Percentiles rank a stretch among this genome's conserved stretches.
Conservation (phyloP, 92 coral and sea anemone species). For the Paragorgia papillata region DNA sequence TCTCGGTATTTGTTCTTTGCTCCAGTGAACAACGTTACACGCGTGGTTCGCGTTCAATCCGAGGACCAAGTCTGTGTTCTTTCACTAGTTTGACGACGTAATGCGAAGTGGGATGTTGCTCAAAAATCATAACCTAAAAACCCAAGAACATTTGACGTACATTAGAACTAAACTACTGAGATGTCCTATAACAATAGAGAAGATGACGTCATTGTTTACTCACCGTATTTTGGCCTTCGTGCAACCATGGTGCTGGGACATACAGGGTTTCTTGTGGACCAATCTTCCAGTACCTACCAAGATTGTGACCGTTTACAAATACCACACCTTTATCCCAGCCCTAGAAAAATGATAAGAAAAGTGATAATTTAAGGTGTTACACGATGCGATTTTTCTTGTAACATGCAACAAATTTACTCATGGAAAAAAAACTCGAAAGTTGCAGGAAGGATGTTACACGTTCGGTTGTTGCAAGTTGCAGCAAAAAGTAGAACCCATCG, state of each 20-base stretch:
- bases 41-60: neutral
- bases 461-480: too few relatives aligned
- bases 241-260: conserved; percentile 92
- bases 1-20: too few relatives aligned
- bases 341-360: neutral
- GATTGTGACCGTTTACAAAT: conserved; percentile 86
- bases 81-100: conserved; percentile 5
- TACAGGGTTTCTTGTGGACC: conserved; percentile 95
- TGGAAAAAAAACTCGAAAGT: too few relatives aligned
- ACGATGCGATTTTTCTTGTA: too few relatives aligned
- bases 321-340: conserved; percentile 92
- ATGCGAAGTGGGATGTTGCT: conserved; percentile 6
- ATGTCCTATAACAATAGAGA: too few relatives aligned
- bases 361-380: neutral
- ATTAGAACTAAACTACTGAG: too few relatives aligned
- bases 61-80: conserved; percentile 30
- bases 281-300: conserved; percentile 90
- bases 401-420: too few relatives aligned
- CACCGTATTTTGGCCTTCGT: conserved; percentile 74
- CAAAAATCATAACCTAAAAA: conserved; percentile 33
- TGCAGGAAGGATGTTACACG: too few relatives aligned
- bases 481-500: too few relatives aligned
- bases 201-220: conserved; percentile 27
- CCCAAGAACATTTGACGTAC: too few relatives aligned
- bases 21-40: too few relatives aligned